Evolutionary conservation across 1,140 invertebrate genomes (phyloP).

Genomic region (Macrostomum lignano): DNA sequence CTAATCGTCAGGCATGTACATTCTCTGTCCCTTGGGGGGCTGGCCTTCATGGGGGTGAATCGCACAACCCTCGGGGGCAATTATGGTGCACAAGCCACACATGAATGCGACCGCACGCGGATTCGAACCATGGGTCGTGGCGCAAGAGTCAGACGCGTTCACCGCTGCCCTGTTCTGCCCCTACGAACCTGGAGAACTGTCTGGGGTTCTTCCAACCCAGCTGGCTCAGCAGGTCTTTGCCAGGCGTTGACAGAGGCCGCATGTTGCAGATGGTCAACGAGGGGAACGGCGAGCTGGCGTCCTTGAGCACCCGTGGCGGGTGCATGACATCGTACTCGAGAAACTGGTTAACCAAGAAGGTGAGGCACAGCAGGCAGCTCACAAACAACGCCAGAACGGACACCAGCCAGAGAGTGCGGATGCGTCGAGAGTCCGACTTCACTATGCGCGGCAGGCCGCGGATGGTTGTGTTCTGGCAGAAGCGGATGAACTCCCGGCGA

Average conservation of each 20-base stretch:
- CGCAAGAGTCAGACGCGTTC: no score
- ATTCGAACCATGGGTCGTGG: no score
- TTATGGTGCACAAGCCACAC: no score
- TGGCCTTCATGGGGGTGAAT: no score
- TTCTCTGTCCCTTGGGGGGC: no score
- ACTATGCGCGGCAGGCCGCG: constrained; percentile 4
- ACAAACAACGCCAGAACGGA: constrained; percentile 1
- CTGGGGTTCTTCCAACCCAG: background rate
- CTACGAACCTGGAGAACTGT: no score
- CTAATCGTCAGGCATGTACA: no score
- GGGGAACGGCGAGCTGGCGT: constrained; percentile 4
- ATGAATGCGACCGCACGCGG: no score
- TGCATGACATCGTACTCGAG: constrained; percentile 6
- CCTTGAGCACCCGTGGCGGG: constrained; percentile 2
- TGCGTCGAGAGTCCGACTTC: background rate
- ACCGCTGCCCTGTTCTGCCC: no score
- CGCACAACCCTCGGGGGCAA: no score
- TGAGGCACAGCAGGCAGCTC: background rate
- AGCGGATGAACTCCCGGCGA: constrained; percentile 3
- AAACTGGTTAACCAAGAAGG: background rate
- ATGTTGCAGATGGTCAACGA: constrained; percentile 5
- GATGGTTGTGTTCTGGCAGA: constrained; percentile 6
- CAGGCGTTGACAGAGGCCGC: constrained; percentile 1
- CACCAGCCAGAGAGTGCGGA: constrained; percentile 2
- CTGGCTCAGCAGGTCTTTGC: background rate